Evolutionary conservation across 23 tunicate genomes (phyloP).

Genomic region (Phallusia fumigata): DNA sequence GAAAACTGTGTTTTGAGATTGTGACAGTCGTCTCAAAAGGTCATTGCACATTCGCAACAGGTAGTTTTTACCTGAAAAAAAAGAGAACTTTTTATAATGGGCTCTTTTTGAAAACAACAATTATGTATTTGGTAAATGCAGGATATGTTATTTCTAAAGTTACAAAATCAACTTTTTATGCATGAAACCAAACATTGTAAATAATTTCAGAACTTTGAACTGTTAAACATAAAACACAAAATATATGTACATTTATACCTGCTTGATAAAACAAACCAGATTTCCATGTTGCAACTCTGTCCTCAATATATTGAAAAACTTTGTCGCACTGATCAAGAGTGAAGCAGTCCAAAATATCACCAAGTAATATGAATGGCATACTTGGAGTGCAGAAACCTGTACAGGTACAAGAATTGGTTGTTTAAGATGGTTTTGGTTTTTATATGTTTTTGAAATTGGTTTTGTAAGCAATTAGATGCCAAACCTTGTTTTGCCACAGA

Average conservation of each 20-base stretch:
- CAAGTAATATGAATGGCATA: conserved; percentile 76
- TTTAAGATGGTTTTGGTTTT: too few relatives aligned
- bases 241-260: conserved; percentile 37
- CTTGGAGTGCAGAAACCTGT: conserved; percentile 76
- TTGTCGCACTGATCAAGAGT: conserved; percentile 83
- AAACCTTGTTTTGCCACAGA: conserved; percentile 85
- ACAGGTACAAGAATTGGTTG: too few relatives aligned
- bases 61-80: conserved; percentile 94
- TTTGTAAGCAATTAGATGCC: background rate
- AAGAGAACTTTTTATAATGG: too few relatives aligned
- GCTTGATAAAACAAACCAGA: conserved; percentile 85
- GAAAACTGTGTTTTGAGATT: conserved; percentile 93
- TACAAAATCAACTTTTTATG: too few relatives aligned
- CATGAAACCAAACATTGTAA: too few relatives aligned
- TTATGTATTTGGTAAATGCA: too few relatives aligned
- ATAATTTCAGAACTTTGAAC: too few relatives aligned
- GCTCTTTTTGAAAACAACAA: too few relatives aligned
- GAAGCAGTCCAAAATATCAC: conserved; percentile 84
- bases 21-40: conserved; percentile 85
- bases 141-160: too few relatives aligned
- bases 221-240: too few relatives aligned
- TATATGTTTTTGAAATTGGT: background rate
- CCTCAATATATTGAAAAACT: conserved; percentile 87
- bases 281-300: conserved; percentile 88
- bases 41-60: conserved; percentile 97